Base-by-base conservation (phyloP, 2,888 invertebrate genomes). In the Acronicta aceris region DNA sequence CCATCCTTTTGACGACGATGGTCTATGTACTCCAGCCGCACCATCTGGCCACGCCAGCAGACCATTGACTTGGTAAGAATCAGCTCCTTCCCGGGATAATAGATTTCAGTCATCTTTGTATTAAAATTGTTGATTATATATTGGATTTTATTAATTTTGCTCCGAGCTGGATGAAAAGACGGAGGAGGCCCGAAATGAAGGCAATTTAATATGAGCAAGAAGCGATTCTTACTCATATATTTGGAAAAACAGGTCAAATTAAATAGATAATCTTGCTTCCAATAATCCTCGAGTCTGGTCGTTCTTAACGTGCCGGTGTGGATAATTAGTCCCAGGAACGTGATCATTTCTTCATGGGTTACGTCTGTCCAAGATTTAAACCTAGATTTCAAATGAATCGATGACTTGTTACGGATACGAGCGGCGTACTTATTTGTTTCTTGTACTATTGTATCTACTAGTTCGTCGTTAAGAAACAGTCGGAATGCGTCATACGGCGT, bases 141-240 rank as follows among this genome's bases (percentile, higher is more conserved):
- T 10, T 25, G 41, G 41, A 58, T 48, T 42, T 62, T 62, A 13
- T 30, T 12, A 16, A 38, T 7, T n/a, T 15, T 2, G 33, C 12
- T 4, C 2, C 12, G 33, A 33, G 6, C 33, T 4, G 33, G 12
- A 12, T 12, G 10, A 33, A 33, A 33, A 33, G 10, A 33, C 2
- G 6, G 25, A 3, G 30, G 13, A 43, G 46, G 38, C 21, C 13
- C 15, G n/a, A 64, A 52, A 41, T 27, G 48, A 6, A 65, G 59
- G 38, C 49, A 55, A 21, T 56, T 38, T 27, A 59, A 56, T 52
- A 67, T 56, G 21, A 63, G 17, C 45, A 56, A 51, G 48, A 67
- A 69, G n/a, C 68, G 62, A 25, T 67, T 55, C n/a, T 63, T 52
- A 7, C 33, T 58, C 67, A 69, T 68, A 43, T 48, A 66, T 46